Base-by-base conservation (phyloP, 1,140 invertebrate species). In the Aphelenchoides fujianensis region DNA sequence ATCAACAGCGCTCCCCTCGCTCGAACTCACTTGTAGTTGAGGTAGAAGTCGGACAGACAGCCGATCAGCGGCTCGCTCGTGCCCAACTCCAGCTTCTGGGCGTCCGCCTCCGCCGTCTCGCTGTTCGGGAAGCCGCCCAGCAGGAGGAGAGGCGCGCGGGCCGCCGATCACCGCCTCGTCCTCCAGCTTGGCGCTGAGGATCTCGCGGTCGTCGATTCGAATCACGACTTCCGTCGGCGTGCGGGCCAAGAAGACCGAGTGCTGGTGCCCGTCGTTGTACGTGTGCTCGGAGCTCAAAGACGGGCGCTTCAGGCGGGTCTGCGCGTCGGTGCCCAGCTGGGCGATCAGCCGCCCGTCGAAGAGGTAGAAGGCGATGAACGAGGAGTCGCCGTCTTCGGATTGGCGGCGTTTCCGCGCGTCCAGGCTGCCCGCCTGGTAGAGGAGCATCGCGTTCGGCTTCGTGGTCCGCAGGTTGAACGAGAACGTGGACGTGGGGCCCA, bases 41-140 rank as follows among this genome's bases (percentile, higher is more conserved):
- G 48, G 53, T 80, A 76, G 31, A 83, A 71, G 69, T 83, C 83
- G 9, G 83, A 84, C 52, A 83, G 70, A 68, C 82, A 83, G 28
- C 82, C 82, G 35, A 82, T 77, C 5, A 83, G 48, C 2, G 80
- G 73, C 31, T 72, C 73, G 23, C 48, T 62, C 23, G 77, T 74
- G 31, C 79, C 76, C 37, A 83, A 70, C 53, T 84, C 75, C 23
- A 73, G 31, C 16, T 75, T 68, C 66, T 75, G 31, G 37, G 36
- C 35, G n/a, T 28, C n/a, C 34, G 31, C n/a, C 30, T 34, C 27
- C 36, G 53, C 73, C 32, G 35, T 35, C 12, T 57, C 36, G 62
- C 62, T 52, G 52, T 75, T 36, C 54, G 76, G 55, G 30, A 79
- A 53, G 7, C 78, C 74, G 23, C 78, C 77, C 16, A 79, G 36